These are phyloP conservation scores for Agriopis aurantiaria DNA, from an alignment of 2,888 invertebrate genomes.

Conservation along the genomic window DNA sequence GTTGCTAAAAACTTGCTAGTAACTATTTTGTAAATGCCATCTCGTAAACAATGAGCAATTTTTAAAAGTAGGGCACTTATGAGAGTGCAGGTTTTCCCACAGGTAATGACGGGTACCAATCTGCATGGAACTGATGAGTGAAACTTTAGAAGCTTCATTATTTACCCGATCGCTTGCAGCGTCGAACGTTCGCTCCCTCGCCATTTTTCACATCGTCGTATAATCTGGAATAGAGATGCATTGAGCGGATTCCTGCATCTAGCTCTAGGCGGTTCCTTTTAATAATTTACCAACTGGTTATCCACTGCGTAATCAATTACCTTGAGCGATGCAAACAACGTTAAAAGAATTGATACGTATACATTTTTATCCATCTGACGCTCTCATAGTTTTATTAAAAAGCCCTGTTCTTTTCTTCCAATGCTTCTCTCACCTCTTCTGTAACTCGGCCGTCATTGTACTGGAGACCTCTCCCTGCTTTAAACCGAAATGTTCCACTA, in stretches of 20 bases:
- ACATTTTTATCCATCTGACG: no score
- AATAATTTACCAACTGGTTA: neutral
- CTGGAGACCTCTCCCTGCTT: no score
- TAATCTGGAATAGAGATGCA: conserved; percentile 42
- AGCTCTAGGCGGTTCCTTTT: neutral
- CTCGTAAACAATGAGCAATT: conserved; percentile 68
- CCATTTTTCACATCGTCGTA: conserved; percentile 42
- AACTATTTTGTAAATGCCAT: neutral
- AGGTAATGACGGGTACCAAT: conserved; percentile 67
- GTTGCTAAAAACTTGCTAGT: neutral
- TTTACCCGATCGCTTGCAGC: conserved; percentile 57
- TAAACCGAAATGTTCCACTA: no score
- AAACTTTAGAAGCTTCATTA: conserved; percentile 69
- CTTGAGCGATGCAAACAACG: no score
- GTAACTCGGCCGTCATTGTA: no score
- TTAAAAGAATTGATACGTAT: no score
- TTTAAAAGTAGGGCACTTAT: conserved; percentile 54
- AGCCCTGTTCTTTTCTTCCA: no score
- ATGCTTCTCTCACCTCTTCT: no score
- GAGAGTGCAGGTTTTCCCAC: conserved; percentile 60
- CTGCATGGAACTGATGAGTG: conserved; percentile 65
- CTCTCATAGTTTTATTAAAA: no score
- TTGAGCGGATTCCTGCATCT: neutral
- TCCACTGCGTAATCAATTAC: no score
- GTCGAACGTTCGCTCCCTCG: conserved; percentile 53